Evolutionary conservation across 2,888 invertebrate genomes (phyloP).

Genomic region (Morpho achilles): DNA sequence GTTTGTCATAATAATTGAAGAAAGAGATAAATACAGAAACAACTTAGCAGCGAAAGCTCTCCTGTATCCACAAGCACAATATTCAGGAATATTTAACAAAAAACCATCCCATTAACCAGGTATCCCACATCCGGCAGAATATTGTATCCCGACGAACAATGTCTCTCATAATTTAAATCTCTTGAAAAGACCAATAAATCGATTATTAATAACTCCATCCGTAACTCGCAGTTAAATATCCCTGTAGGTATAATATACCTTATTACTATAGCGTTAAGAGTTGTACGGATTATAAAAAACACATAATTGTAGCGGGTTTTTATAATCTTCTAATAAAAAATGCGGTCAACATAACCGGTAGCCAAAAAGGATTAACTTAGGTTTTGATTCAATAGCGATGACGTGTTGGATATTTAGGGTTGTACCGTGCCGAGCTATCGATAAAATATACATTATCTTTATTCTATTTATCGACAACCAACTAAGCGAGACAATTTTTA

Average conservation of each 20-base stretch:
- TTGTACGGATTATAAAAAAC: slow-evolving; percentile 17
- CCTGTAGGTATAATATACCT: slow-evolving; percentile 17
- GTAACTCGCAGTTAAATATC: slow-evolving; percentile 33
- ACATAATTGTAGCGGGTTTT: slow-evolving; percentile 18
- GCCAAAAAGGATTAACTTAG: slow-evolving; percentile 66
- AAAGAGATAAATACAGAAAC: background rate
- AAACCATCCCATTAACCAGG: slow-evolving; percentile 26
- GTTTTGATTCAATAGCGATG: slow-evolving; percentile 58
- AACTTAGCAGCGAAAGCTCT: background rate
- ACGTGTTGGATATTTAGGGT: slow-evolving; percentile 41
- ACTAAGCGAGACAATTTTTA: no score
- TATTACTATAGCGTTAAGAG: slow-evolving; percentile 26
- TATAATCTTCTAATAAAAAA: slow-evolving; percentile 59
- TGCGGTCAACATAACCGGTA: slow-evolving; percentile 59
- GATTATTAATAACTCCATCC: slow-evolving; percentile 59
- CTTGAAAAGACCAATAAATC: slow-evolving; percentile 53
- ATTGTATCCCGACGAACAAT: slow-evolving; percentile 14
- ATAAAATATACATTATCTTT: no score
- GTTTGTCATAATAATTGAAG: background rate
- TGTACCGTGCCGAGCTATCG: slow-evolving; percentile 18
- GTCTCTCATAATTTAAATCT: slow-evolving; percentile 22
- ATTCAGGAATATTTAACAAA: slow-evolving; percentile 9
- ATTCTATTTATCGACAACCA: no score
- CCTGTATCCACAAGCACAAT: background rate
- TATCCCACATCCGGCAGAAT: slow-evolving; percentile 34